Percentiles rank a stretch among this genome's conserved stretches.
Conservation (phyloP, 92 coral and sea anemone genomes). For the Epizoanthus rinbou region DNA sequence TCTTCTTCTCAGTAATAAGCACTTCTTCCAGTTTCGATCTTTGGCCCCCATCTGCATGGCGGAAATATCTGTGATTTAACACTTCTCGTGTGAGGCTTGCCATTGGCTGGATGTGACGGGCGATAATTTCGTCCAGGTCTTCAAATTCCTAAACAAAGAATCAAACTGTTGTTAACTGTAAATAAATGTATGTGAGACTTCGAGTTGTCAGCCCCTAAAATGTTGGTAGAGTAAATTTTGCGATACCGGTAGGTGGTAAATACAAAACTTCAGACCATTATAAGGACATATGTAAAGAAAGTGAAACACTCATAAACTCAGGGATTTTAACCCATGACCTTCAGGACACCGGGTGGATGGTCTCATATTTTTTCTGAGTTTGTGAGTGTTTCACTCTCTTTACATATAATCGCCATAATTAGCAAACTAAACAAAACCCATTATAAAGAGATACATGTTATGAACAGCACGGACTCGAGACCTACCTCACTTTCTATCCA, state of each 20-base stretch:
- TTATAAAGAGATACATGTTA: no score
- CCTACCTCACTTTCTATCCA: conserved; percentile 98
- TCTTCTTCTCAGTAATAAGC: conserved; percentile 76
- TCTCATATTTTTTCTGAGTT: no score
- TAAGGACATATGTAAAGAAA: no score
- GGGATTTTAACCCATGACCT: no score
- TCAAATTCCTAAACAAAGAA: conserved; percentile 82
- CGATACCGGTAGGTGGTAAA: no score
- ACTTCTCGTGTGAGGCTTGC: conserved; percentile 90
- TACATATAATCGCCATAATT: no score
- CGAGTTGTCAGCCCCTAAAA: not conserved
- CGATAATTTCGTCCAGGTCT: conserved; percentile 98
- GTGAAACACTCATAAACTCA: no score
- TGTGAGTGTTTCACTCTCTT: no score
- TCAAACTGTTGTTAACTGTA: not conserved
- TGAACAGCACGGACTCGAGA: no score
- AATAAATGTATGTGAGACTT: not conserved
- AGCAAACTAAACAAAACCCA: no score
- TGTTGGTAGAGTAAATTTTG: not conserved
- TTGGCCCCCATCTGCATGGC: conserved; percentile 80
- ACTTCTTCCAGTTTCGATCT: conserved; percentile 80
- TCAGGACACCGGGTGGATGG: no score
- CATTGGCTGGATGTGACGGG: conserved; percentile 98
- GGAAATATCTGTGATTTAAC: conserved; percentile 82
- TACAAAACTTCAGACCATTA: not conserved